Conservation (phyloP, 2,888 invertebrate genomes). For the Cepaea hortensis region DNA sequence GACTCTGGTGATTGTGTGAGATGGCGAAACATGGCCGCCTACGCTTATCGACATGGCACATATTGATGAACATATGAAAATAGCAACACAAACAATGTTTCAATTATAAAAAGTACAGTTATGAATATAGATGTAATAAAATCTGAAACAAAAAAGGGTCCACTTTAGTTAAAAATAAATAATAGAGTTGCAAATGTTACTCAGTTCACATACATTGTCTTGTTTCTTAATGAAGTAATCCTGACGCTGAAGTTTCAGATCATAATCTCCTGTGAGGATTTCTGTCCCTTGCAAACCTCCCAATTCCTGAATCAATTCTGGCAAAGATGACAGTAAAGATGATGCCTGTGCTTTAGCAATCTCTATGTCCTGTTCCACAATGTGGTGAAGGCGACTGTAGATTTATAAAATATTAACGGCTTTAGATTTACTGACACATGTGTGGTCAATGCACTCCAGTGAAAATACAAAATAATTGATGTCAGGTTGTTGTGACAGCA, state of each 20-base stretch:
- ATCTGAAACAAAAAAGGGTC: too few relatives aligned
- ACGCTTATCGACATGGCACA: too few relatives aligned
- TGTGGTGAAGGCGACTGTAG: constrained; percentile 38
- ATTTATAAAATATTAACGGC: not conserved
- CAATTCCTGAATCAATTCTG: constrained; percentile 66
- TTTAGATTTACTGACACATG: not conserved
- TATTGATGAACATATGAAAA: too few relatives aligned
- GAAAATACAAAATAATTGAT: too few relatives aligned
- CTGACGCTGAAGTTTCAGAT: constrained; percentile 72
- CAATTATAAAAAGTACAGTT: not conserved
- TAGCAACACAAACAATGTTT: too few relatives aligned
- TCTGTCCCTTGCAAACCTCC: constrained; percentile 66
- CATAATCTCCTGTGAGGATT: constrained; percentile 73
- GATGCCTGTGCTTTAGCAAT: constrained; percentile 56
- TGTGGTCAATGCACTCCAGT: too few relatives aligned
- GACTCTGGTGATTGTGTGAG: too few relatives aligned
- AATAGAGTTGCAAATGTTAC: too few relatives aligned
- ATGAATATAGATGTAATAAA: not conserved
- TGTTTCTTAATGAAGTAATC: constrained; percentile 73
- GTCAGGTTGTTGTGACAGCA: too few relatives aligned
- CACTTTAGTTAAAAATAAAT: too few relatives aligned
- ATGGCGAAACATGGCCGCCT: too few relatives aligned
- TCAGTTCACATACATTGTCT: constrained; percentile 64
- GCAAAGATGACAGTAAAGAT: constrained; percentile 62
- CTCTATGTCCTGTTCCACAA: constrained; percentile 26